These are phyloP conservation scores for Zonitis immaculata DNA, from an alignment of 2,888 invertebrate genomes.

Conservation along the genomic window DNA sequence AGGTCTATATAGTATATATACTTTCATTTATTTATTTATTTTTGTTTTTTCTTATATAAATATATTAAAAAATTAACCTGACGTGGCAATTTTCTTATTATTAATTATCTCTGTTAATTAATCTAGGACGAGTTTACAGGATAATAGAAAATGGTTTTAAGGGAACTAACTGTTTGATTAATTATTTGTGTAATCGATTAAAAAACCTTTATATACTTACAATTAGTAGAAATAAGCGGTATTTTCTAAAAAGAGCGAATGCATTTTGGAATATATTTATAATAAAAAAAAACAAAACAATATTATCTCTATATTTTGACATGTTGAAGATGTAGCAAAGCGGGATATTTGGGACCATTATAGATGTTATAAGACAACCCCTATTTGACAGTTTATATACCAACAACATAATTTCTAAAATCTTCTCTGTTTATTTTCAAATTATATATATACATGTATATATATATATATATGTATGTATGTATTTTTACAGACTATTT, in stretches of 20 bases:
- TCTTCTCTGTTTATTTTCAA: neutral
- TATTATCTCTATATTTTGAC: too few relatives aligned
- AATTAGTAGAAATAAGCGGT: too few relatives aligned
- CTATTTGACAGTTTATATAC: neutral
- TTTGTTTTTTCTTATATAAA: constrained; percentile 3
- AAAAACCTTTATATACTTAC: too few relatives aligned
- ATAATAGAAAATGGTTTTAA: neutral
- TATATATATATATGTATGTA: too few relatives aligned
- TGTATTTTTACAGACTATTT: too few relatives aligned
- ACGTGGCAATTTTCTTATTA: constrained; percentile 35
- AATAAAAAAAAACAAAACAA: too few relatives aligned
- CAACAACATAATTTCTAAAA: neutral
- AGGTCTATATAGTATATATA: too few relatives aligned
- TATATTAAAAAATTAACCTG: too few relatives aligned
- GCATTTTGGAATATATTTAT: too few relatives aligned
- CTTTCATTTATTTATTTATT: too few relatives aligned
- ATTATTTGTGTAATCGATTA: constrained; percentile 13
- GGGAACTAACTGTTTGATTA: constrained; percentile 30
- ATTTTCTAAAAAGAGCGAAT: too few relatives aligned
- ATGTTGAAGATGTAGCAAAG: neutral
- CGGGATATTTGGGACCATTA: neutral
- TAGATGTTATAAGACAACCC: neutral
- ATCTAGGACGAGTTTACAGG: constrained; percentile 23
- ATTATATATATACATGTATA: too few relatives aligned
- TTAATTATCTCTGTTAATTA: constrained; percentile 39